A percentile compares a stretch with the other conserved stretches of the same genome.
Conservation (phyloP, 1,140 invertebrate species). For the Magallana gigas region DNA sequence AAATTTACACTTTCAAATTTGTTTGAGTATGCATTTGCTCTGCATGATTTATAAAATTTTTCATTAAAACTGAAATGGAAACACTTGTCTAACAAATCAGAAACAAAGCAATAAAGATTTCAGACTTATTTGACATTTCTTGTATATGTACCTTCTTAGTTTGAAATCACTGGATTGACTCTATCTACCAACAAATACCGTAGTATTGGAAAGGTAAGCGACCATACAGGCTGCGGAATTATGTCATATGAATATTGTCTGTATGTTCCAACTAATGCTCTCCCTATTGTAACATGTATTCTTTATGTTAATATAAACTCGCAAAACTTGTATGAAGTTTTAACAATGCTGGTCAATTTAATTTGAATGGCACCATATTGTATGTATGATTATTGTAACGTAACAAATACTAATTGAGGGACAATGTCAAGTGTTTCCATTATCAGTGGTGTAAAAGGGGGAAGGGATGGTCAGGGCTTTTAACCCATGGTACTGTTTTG, state of each 20-base stretch:
- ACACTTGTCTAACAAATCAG: background rate
- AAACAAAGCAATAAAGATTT: slow-evolving; percentile 10
- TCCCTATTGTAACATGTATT: background rate
- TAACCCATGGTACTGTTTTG: background rate
- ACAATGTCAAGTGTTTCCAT: slow-evolving; percentile 12
- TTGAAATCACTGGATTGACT: slow-evolving; percentile 27
- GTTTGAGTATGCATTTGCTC: slow-evolving; percentile 19
- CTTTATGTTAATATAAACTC: background rate
- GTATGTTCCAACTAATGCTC: slow-evolving; percentile 14
- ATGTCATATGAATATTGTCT: background rate
- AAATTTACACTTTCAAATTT: background rate
- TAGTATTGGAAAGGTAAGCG: background rate
- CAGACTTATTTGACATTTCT: background rate
- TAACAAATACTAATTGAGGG: background rate
- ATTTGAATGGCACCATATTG: background rate
- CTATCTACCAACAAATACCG: background rate
- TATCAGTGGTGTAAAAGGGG: background rate
- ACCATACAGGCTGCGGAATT: background rate
- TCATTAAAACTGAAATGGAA: slow-evolving; percentile 12
- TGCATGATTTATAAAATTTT: background rate
- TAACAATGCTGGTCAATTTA: background rate
- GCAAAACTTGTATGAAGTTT: background rate
- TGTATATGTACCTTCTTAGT: background rate
- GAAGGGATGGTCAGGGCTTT: background rate
- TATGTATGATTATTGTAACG: background rate